Conservation (phyloP, 2,888 invertebrate genomes). For the Lithophane socia region DNA sequence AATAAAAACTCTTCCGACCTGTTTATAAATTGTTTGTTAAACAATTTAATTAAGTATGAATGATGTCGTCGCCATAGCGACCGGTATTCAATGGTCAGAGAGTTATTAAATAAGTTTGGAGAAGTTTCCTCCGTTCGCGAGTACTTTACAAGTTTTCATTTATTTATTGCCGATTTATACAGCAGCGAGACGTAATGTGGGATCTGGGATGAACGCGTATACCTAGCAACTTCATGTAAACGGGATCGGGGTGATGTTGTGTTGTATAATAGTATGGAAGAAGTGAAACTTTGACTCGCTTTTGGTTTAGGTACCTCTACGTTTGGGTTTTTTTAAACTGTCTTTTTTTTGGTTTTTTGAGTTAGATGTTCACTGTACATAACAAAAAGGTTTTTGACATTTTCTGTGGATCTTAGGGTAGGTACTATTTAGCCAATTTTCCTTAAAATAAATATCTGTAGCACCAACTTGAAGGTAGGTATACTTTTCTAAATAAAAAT, state of each 20-base stretch:
- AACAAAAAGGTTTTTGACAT: not conserved
- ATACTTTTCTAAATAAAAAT: not conserved
- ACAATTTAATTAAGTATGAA: conserved; percentile 67
- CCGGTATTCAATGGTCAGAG: conserved; percentile 70
- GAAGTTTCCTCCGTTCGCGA: conserved; percentile 59
- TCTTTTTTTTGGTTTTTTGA: not conserved
- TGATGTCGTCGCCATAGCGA: conserved; percentile 63
- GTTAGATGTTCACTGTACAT: too few species aligned
- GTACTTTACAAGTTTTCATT: conserved; percentile 75
- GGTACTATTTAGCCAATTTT: not conserved
- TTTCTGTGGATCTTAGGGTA: not conserved
- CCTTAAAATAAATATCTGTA: not conserved
- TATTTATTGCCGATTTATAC: conserved; percentile 83
- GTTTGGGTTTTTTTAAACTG: not conserved
- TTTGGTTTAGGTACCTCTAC: not conserved
- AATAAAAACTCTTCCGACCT: conserved; percentile 46
- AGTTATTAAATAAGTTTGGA: conserved; percentile 81
- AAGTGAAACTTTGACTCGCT: conserved; percentile 3
- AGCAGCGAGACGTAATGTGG: conserved; percentile 70
- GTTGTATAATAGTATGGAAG: conserved; percentile 13
- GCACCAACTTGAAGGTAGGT: not conserved
- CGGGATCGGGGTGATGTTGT: not conserved
- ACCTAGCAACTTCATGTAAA: conserved; percentile 12
- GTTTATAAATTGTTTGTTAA: conserved; percentile 61
- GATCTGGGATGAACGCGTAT: conserved; percentile 33